These are phyloP conservation scores for Oplegnathus fasciatus DNA, from an alignment of 2,113 vertebrate genomes.

Conservation along the genomic window DNA sequence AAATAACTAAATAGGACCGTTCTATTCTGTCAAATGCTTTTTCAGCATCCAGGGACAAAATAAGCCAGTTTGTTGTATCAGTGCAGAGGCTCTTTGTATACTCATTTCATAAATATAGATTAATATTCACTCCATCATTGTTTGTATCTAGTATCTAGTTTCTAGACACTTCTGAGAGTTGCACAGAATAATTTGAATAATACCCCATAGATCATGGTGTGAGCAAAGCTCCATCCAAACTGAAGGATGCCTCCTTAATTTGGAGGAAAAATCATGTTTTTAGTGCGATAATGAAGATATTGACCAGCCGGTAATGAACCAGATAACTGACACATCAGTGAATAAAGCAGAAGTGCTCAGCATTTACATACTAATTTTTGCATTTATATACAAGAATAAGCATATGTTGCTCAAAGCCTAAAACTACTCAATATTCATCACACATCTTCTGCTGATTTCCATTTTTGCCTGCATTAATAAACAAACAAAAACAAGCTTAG, in stretches of 20 bases:
- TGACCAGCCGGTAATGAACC: constrained; percentile 52
- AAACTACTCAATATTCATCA: constrained; percentile 56
- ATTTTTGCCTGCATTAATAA: constrained; percentile 52
- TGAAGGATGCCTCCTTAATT: constrained; percentile 16
- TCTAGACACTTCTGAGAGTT: neutral
- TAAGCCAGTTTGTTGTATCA: neutral
- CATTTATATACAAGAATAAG: constrained; percentile 32
- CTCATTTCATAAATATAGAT: constrained; percentile 16
- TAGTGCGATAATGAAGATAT: constrained; percentile 54
- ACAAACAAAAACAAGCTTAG: constrained; percentile 47
- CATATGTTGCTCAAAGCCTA: constrained; percentile 51
- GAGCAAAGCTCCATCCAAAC: neutral
- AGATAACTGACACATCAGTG: constrained; percentile 41
- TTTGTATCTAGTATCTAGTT: constrained; percentile 19
- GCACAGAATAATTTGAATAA: constrained; percentile 17
- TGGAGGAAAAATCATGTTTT: constrained; percentile 26
- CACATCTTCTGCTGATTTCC: constrained; percentile 43
- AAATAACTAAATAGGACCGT: neutral
- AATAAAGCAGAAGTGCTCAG: constrained; percentile 15
- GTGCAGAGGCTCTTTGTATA: neutral
- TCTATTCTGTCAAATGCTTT: neutral
- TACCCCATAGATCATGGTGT: neutral
- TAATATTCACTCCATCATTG: neutral
- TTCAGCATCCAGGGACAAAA: neutral
- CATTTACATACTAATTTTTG: constrained; percentile 62